Evolutionary conservation across 1,140 invertebrate genomes (phyloP).

Genomic region (Cotesia chilonis): DNA sequence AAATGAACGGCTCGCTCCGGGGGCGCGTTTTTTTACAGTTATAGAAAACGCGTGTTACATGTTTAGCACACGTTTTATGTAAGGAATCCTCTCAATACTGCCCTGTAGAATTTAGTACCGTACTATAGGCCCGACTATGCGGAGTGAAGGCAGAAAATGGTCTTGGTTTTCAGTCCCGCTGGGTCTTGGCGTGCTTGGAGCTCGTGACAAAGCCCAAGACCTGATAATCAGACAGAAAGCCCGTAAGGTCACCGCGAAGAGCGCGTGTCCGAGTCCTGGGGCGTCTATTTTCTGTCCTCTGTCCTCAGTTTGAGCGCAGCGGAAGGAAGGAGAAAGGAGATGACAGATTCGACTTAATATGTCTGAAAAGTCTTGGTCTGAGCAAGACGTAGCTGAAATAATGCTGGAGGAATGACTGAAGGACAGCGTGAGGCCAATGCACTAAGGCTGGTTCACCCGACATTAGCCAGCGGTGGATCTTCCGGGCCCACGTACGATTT

Average conservation of each 20-base stretch:
- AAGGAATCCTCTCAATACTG: too few relatives aligned
- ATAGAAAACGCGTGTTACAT: neutral
- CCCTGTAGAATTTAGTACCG: too few relatives aligned
- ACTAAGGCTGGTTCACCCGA: slow-evolving; percentile 27
- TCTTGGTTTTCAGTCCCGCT: neutral
- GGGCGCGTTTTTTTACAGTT: slow-evolving; percentile 9
- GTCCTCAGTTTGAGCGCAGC: neutral
- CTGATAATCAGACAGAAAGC: slow-evolving; percentile 24
- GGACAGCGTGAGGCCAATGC: slow-evolving; percentile 33
- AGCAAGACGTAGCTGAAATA: too few relatives aligned
- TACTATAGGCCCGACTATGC: neutral
- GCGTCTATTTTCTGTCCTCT: neutral
- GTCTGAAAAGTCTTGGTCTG: neutral
- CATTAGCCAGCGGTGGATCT: slow-evolving; percentile 39
- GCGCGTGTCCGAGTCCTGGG: slow-evolving; percentile 34
- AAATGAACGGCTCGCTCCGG: slow-evolving; percentile 52
- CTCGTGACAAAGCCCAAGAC: slow-evolving; percentile 15
- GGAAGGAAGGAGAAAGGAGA: neutral
- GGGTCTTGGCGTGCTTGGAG: neutral
- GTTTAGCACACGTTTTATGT: slow-evolving; percentile 8
- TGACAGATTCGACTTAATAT: slow-evolving; percentile 32
- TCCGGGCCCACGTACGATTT: slow-evolving; percentile 23
- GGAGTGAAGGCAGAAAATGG: neutral
- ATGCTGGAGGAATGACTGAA: neutral
- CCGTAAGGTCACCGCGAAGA: slow-evolving; percentile 35